Percentiles rank a stretch among this genome's conserved stretches.
Evolutionary conservation across 2,888 invertebrate genomes (phyloP).

Genomic region (Dicycla oo): DNA sequence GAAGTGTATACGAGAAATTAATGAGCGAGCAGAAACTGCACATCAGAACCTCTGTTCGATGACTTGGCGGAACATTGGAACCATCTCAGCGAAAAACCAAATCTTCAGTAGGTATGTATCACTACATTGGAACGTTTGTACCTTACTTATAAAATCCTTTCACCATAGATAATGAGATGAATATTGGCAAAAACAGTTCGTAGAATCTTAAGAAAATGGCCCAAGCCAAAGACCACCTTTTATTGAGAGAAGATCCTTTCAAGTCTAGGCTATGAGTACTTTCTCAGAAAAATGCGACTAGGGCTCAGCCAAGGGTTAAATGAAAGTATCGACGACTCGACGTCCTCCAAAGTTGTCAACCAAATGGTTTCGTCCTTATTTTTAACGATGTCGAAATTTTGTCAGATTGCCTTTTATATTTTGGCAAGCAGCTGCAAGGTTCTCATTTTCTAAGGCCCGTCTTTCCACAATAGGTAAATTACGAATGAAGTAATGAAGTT

Average conservation of each 20-base stretch:
- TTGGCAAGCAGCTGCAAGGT: background rate
- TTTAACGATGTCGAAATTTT: background rate
- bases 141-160: constrained; percentile 19
- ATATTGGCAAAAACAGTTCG: background rate
- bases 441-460: constrained; percentile 6
- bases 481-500: constrained; percentile 32
- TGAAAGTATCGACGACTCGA: background rate
- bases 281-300: background rate
- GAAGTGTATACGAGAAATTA: constrained; percentile 11
- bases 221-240: background rate
- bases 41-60: constrained; percentile 12
- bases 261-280: background rate
- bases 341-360: background rate
- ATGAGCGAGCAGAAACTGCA: constrained; percentile 21
- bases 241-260: background rate
- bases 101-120: constrained; percentile 13
- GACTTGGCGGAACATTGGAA: constrained; percentile 13
- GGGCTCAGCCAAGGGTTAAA: background rate
- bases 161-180: background rate
- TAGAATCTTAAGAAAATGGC: background rate
- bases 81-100: constrained; percentile 14
- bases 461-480: constrained; percentile 15
- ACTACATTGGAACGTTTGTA: constrained; percentile 21
- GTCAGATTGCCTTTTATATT: background rate
- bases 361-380: background rate